Conservation (phyloP, 2,888 invertebrate genomes). For the Podabrus alpinus region DNA sequence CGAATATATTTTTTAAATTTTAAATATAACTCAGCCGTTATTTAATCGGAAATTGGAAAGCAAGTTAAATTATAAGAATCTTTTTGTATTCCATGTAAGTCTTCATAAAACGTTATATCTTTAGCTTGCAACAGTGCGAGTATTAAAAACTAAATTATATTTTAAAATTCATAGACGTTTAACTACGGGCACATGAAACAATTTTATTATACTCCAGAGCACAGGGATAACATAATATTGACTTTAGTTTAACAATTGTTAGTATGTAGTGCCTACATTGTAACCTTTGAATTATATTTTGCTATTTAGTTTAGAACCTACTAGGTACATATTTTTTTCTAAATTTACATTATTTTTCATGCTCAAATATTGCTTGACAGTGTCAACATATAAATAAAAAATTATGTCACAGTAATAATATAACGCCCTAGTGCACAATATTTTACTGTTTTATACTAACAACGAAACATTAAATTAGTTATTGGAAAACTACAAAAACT, state of each 20-base stretch:
- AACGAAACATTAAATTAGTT: not conserved
- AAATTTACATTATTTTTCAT: not conserved
- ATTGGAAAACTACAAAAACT: too few species aligned
- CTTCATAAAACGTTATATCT: not conserved
- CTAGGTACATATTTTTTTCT: not conserved
- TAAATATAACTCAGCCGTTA: too few species aligned
- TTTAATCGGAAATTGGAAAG: too few species aligned
- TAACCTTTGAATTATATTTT: not conserved
- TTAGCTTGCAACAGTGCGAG: not conserved
- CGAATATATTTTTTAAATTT: too few species aligned
- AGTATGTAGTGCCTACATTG: too few species aligned
- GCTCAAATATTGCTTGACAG: not conserved
- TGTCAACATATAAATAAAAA: not conserved
- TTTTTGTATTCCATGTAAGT: too few species aligned
- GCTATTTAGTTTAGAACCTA: not conserved
- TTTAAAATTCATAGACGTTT: not conserved
- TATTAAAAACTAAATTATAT: not conserved
- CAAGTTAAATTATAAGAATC: too few species aligned
- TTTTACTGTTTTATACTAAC: not conserved
- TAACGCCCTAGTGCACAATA: not conserved
- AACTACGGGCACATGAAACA: not conserved
- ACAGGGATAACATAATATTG: not conserved
- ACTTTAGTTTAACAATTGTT: not conserved
- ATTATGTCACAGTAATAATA: not conserved
- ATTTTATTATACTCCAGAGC: not conserved